phyloP scores from a whole-genome alignment of 2,888 invertebrate species.

The Ametastegia equiseti region DNA sequence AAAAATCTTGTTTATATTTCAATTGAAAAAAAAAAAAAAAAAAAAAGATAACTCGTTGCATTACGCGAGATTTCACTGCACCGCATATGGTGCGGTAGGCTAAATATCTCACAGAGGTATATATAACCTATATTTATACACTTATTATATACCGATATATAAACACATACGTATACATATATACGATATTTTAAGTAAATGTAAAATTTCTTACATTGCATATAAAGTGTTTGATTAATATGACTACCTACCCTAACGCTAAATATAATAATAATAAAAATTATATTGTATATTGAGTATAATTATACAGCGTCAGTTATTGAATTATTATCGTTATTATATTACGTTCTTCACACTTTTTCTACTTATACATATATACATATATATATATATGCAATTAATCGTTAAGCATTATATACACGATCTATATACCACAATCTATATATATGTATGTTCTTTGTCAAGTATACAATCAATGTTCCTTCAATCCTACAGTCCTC shows the following conservation, averaged over 20 bases:
- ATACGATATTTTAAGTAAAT: slow-evolving; percentile 67
- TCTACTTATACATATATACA: not conserved
- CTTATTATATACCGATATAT: slow-evolving; percentile 41
- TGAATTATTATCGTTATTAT: not conserved
- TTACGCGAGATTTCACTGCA: not conserved
- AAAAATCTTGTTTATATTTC: no score
- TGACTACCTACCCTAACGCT: slow-evolving; percentile 21
- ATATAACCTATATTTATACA: slow-evolving; percentile 39
- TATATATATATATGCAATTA: not conserved
- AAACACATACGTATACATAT: slow-evolving; percentile 52
- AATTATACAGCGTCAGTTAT: slow-evolving; percentile 49
- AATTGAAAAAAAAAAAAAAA: not conserved
- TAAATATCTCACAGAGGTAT: not conserved
- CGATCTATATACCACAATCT: not conserved
- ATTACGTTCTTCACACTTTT: not conserved
- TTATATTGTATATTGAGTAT: slow-evolving; percentile 71
- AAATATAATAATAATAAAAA: slow-evolving; percentile 69
- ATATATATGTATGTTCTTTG: slow-evolving; percentile 9
- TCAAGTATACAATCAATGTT: slow-evolving; percentile 23
- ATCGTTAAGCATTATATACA: slow-evolving; percentile 19
- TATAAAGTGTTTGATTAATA: slow-evolving; percentile 64
- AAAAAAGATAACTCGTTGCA: not conserved
- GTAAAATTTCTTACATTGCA: slow-evolving; percentile 70
- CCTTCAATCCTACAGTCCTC: slow-evolving; percentile 25
- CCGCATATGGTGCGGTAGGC: not conserved